Evolutionary conservation across 2,888 invertebrate species (phyloP), one percentile per base, ranked within the genome.

Genomic region (Dimorphilus gyrociliatus): DNA sequence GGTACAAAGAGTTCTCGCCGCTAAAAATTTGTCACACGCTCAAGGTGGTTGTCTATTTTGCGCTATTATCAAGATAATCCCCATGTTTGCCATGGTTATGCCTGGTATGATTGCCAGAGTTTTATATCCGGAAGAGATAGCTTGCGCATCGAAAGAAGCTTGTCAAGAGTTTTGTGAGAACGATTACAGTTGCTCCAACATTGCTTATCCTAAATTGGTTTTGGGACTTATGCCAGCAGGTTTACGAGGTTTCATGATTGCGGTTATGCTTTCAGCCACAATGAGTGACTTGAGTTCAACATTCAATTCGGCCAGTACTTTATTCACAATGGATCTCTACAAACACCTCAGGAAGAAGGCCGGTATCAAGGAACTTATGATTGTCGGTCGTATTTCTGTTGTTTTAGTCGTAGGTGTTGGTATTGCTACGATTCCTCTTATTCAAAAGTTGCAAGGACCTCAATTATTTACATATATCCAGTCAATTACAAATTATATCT

Each of bases 391-490:
- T 17, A 17, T 47, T 4, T 61, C 59, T 37, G 50, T 63, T 13
- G 25, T 61, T 8, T 25, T 54, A 3, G 51, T 62, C 48, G 52
- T 58, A 12, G 39, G 37, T 7, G 27, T 59, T 12, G 51, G 53
- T 27, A 49, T 64, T 30, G 36, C 43, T 6, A 64, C 61, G 63
- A 53, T 63, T 19, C 63, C 63, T 3, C 39, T 64, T 17, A 57
- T 63, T 23, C 45, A 55, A 34, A 27, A 41, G 28, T 47, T 54
- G 40, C 60, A 64, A 40, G 54, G 53, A 29, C 56, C 47, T 32
- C 52, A 62, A 34, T 42, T 63, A 4, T 59, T 43, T 32, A 44
- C 51, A 25, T 58, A 58, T 38, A 58, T 58, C n/a, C 60, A 58
- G 40, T 38, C 47, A 8, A 42, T 63, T 1, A 42, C 50, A 10